Base-by-base conservation (phyloP, 64 coral and sea anemone species). In the Montipora efflorescens region DNA sequence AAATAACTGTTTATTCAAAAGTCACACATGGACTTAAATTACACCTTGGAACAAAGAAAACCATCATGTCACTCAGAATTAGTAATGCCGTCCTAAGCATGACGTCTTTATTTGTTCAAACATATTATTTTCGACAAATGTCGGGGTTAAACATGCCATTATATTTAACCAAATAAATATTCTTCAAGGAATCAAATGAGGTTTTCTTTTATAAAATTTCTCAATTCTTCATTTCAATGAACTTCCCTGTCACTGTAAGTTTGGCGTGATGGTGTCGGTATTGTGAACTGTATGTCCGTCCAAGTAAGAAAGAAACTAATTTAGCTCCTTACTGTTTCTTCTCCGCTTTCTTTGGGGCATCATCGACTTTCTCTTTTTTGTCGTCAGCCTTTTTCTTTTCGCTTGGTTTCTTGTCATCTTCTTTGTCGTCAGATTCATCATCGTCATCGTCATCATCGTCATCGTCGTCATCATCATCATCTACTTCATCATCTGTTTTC, bases 1-100 rank as follows among this genome's bases (percentile, higher is more conserved):
- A 86, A 86, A 86, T 86, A 86, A 71, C 62, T 71, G 62, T 86
- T 86, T 86, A 86, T 86, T 86, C 18, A 14, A 15, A 48, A 86
- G 64, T 59, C 82, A 19, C 46, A 47, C 18, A 48, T 47, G 25
- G 45, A 51, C 45, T 8, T 19, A 20, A 36, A 71, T 71, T 36
- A 86, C 71, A 71, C 70, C 66, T 86, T 71, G 36, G 16, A 51
- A 23, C 66, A 70, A 72, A 64, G 5, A 44, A 71, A 86, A 9
- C 28, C 47, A 86, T 23, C 7, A 22, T 72, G 46, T 23, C 9
- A 72, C 45, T 86, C 36, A 47, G 59, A 67, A n/a, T 0, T 16
- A 19, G 47, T 16, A n/a, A 61, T 44, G 5, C 13, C 46, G 12
- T 67, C 28, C 18, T 62, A 6, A 18, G 14, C 18, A 51, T 64